Conservation (phyloP, 2,113 vertebrate species). For the Pithys albifrons region DNA sequence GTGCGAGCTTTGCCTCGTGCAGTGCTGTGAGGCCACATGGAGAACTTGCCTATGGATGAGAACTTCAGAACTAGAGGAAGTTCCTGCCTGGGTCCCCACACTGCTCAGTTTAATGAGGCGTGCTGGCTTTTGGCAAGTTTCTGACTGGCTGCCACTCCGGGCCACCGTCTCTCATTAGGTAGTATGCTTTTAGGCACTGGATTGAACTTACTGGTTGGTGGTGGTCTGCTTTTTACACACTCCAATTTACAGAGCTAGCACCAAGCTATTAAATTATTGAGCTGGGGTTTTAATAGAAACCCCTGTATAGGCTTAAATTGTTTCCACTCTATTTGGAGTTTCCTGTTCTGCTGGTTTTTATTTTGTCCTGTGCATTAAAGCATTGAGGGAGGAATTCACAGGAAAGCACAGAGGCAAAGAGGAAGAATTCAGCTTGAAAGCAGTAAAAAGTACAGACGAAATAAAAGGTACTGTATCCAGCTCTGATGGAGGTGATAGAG, state of each 20-base stretch:
- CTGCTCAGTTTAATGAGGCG: background rate
- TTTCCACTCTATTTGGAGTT: constrained; percentile 46
- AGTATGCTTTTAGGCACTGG: background rate
- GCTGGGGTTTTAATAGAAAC: constrained; percentile 39
- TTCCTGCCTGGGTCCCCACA: background rate
- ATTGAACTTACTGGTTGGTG: background rate
- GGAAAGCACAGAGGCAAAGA: background rate
- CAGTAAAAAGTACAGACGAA: background rate
- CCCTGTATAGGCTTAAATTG: constrained; percentile 10
- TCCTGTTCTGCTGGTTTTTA: constrained; percentile 39
- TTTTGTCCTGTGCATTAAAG: background rate
- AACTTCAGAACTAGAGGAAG: background rate
- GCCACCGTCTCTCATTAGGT: background rate
- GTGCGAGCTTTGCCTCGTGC: background rate
- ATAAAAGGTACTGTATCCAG: background rate
- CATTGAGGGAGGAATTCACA: background rate
- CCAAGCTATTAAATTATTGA: constrained; percentile 12
- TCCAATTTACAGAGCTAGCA: background rate
- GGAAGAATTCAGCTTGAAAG: background rate
- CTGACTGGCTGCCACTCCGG: background rate
- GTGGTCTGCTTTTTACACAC: constrained; percentile 28
- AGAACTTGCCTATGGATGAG: background rate
- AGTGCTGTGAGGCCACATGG: background rate
- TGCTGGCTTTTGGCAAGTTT: background rate
- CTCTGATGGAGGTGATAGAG: background rate